Evolutionary conservation across 2,888 invertebrate species (phyloP), one percentile per base, ranked within the genome.

Genomic region (Cosmopolites sordidus): DNA sequence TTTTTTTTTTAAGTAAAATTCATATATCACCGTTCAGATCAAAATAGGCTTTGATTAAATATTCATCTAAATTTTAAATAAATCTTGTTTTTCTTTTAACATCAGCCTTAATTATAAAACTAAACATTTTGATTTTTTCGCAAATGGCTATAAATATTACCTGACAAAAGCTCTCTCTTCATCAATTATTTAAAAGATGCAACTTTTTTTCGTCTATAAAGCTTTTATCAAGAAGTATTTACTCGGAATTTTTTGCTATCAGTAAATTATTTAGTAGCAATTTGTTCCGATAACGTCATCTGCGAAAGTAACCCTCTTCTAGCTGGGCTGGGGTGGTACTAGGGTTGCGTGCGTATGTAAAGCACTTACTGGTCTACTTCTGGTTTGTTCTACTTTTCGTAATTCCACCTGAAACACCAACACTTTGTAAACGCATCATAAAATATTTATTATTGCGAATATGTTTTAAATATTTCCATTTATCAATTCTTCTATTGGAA

Each of bases 241-340:
- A 49, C 51, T 33, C 38, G 38, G 14, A 39, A 45, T 9, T 9
- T 27, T 5, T 6, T 33, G 11, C 33, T 12, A 11, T 9, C 12
- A 33, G n/a, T 27, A 6, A 27, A 6, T 27, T 27, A 33, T 33
- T 49, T 48, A 50, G 37, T 45, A 41, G 48, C 51, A 51, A 48
- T 47, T 48, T 5, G 51, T 37, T 56, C 69, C 67, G 51, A 66
- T 68, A 54, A 73, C 71, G 64, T 74, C 73, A 67, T 74, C 74
- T 61, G 74, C 73, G 73, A 74, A 74, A 66, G 73, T 73, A 66
- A 74, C 73, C 70, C 73, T 69, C 66, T 73, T 73, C 77, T 80
- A 80, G 76, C 79, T 79, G 65, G 79, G 79, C 68, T 79, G 79
- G 12, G 78, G 79, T 47, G 81, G 80, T 59, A 81, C 79, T 42